These are phyloP conservation scores for Thomomys bottae DNA, from an alignment of 2,113 vertebrate species.

Conservation along the genomic window DNA sequence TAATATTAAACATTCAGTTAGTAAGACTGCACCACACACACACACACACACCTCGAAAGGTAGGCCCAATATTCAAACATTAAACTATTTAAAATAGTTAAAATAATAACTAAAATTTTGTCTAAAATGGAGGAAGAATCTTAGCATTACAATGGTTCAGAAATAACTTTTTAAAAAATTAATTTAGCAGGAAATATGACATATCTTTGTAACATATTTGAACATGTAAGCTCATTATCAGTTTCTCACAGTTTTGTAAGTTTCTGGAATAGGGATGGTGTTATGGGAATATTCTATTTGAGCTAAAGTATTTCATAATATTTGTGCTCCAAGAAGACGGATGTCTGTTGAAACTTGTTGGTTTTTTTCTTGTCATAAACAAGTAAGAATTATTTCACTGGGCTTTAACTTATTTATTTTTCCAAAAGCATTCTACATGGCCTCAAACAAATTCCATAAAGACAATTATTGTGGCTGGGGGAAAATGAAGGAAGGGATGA, in stretches of 20 bases:
- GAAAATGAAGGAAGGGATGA: too few relatives aligned
- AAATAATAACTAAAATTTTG: neutral
- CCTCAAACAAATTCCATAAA: neutral
- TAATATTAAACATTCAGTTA: neutral
- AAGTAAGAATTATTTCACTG: slow-evolving; percentile 48
- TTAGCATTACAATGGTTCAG: neutral
- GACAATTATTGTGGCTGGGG: neutral
- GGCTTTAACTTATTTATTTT: slow-evolving; percentile 56
- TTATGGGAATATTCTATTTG: neutral
- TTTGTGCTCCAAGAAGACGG: slow-evolving; percentile 43
- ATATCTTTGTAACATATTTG: neutral
- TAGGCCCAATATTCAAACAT: slow-evolving; percentile 15
- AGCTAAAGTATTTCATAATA: slow-evolving; percentile 35
- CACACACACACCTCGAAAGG: neutral
- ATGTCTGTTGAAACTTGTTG: slow-evolving; percentile 28
- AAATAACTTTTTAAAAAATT: neutral
- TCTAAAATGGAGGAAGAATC: neutral
- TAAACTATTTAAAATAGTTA: neutral
- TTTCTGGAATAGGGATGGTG: neutral
- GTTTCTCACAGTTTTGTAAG: neutral
- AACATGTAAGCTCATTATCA: neutral
- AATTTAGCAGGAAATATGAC: neutral
- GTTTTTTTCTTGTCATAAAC: slow-evolving; percentile 56
- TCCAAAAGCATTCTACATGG: neutral
- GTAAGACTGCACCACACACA: too few relatives aligned